Base-by-base conservation (phyloP, 2,888 invertebrate species). In the Heliconius erato region DNA sequence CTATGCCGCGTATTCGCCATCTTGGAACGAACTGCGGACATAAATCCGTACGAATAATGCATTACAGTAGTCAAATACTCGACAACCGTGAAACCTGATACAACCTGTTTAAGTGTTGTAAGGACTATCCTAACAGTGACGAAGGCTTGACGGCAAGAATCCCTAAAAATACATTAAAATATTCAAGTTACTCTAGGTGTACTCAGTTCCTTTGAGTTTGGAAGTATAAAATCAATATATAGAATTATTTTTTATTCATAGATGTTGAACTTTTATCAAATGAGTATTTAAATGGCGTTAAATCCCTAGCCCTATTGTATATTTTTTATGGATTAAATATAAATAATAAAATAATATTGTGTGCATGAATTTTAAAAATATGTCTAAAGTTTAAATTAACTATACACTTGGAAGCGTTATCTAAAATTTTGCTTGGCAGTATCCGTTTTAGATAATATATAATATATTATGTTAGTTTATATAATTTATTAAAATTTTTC, bases 401-500 rank as follows among this genome's bases (percentile, higher is more conserved):
- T 63, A 59, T 28, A 23, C 19, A 23, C 6, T 68, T 59, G 59
- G 14, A 26, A 12, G 12, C 6, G 26, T 63, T 78, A 77, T 81
- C 78, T 28, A 69, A 78, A 63, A 68, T 78, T 81, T 82, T 32
- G 79, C 79, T 77, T 63, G 72, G 40, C 79, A 68, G 63, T 72
- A 79, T 82, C 79, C 82, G 76, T 77, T 79, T 77, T 79, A 49
- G 81, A 79, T 83, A 65, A 67, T 54, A 79, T 5, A 28, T 67
- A 44, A 28, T 72, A 26, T 72, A 6, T 23, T 54, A 23, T 23
- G 63, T 76, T 32, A 9, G 59, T 76, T 35, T 14, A 28, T 0
- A 49, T 28, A 3, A 28, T 14, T 44, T 26, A 72, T 16, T 26
- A 12, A 26, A 16, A 3, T 44, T 72, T 7, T 72, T 67, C 28